These are phyloP conservation scores for Phorcus lineatus DNA, from an alignment of 2,888 invertebrate species.

Conservation along the genomic window DNA sequence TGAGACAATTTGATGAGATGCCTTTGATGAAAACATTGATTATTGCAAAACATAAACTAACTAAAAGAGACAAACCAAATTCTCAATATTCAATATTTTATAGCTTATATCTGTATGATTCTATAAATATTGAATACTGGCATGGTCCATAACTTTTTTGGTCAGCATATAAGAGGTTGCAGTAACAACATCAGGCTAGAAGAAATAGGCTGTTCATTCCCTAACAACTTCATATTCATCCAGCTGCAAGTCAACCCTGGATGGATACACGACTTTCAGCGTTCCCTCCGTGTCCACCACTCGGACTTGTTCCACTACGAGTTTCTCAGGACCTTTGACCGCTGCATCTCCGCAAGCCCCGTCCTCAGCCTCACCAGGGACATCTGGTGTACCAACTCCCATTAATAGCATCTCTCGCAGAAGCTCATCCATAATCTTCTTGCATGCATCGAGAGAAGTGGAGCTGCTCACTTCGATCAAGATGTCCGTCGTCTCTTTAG, in stretches of 20 bases:
- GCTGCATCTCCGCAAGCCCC: conserved; percentile 45
- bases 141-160: too few relatives aligned
- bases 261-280: conserved; percentile 87
- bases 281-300: conserved; percentile 83
- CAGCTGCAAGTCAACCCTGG: conserved; percentile 81
- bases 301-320: conserved; percentile 82
- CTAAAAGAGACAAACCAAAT: too few relatives aligned
- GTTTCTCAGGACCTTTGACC: conserved; percentile 44
- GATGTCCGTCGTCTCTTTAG: conserved; percentile 81
- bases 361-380: conserved; percentile 56
- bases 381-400: conserved; percentile 58
- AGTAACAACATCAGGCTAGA: too few relatives aligned
- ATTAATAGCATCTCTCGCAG: conserved; percentile 81
- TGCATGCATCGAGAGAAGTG: conserved; percentile 81
- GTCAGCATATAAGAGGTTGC: too few relatives aligned
- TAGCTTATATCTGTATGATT: too few relatives aligned
- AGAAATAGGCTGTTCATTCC: conserved; percentile 31
- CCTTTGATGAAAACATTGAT: too few relatives aligned
- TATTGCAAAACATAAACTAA: too few relatives aligned
- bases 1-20: too few relatives aligned
- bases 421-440: conserved; percentile 82
- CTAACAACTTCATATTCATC: conserved; percentile 59
- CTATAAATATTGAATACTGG: too few relatives aligned
- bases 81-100: too few relatives aligned
- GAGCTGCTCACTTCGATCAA: conserved; percentile 87